Base-by-base conservation (phyloP, 2,888 invertebrate species). In the Geotrupes spiniger region DNA sequence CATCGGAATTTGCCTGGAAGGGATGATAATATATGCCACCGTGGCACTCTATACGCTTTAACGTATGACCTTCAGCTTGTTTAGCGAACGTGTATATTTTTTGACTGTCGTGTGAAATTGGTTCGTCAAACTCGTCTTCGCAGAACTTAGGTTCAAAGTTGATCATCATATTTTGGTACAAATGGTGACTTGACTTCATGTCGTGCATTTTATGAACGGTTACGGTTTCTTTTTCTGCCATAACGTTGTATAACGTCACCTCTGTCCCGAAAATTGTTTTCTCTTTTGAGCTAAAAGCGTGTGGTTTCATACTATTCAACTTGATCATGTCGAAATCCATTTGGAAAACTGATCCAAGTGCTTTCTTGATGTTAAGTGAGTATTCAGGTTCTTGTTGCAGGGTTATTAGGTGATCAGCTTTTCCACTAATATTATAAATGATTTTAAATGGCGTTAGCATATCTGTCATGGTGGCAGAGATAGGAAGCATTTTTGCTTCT, bases 341-440 rank as follows among this genome's bases (percentile, higher is more conserved):
- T 52, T 75, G 74, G 27, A 76, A 52, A 55, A 72, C 63, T n/a
- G 70, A 66, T 1, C 68, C 72, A 12, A 76, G 64, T 1, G 71
- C 71, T 43, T 69, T 65, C 51, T 76, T 76, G 37, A 76, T 68
- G 48, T 76, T 75, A 27, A 60, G 59, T 1, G 72, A 66, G 67
- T 69, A 75, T 42, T 60, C 61, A 11, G 62, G 56, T 45, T 75
- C 74, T 2, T 58, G 46, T 10, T 61, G 49, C 6, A 59, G 56
- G 1, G 69, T 57, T 26, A 63, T 62, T 1, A 74, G 57, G 5
- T 68, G 69, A 47, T 62, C 46, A 8, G 69, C 58, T 62, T 68
- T 52, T 14, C 65, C 66, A 41, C 51, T 37, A 4, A 50, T 46
- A 47, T 62, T 60, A 44, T 63, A 58, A 8, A 28, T 16, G 17